phyloP scores from a whole-genome alignment of 2,888 invertebrate genomes.

The Pristionchus japonicus region DNA sequence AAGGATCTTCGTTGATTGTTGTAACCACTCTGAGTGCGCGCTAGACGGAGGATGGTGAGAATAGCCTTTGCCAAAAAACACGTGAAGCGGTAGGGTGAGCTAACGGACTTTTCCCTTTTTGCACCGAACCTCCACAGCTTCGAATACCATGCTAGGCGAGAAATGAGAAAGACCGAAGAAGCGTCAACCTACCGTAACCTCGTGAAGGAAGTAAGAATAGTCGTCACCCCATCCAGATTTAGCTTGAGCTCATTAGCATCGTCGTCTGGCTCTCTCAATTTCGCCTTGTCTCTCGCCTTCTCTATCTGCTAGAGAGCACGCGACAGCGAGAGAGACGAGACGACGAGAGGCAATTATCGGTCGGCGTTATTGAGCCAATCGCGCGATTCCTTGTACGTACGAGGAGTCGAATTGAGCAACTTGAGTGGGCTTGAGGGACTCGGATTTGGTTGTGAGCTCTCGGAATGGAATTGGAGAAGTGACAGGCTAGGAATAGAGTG shows the following conservation, averaged over 20 bases:
- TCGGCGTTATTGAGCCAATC: neutral
- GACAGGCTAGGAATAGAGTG: neutral
- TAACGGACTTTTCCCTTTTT: too few relatives aligned
- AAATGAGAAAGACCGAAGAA: neutral
- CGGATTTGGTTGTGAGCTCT: neutral
- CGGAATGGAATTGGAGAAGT: neutral
- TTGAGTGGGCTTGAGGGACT: neutral
- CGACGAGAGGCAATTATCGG: neutral
- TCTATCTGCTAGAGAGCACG: neutral
- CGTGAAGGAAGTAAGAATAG: neutral
- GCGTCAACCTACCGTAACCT: neutral
- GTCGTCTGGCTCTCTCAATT: neutral
- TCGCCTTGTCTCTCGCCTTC: neutral
- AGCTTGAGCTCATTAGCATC: neutral
- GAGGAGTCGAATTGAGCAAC: neutral
- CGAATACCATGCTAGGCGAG: too few relatives aligned
- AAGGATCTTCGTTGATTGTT: too few relatives aligned
- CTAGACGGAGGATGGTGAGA: too few relatives aligned
- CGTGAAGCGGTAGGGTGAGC: too few relatives aligned
- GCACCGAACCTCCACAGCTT: too few relatives aligned
- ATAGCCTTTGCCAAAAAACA: too few relatives aligned
- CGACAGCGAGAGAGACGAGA: neutral
- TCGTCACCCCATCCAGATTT: neutral
- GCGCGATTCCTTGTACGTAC: neutral
- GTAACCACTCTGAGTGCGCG: too few relatives aligned